Evolutionary conservation across 1,140 invertebrate genomes (phyloP).

Genomic region (Protaetia brevitarsis): DNA sequence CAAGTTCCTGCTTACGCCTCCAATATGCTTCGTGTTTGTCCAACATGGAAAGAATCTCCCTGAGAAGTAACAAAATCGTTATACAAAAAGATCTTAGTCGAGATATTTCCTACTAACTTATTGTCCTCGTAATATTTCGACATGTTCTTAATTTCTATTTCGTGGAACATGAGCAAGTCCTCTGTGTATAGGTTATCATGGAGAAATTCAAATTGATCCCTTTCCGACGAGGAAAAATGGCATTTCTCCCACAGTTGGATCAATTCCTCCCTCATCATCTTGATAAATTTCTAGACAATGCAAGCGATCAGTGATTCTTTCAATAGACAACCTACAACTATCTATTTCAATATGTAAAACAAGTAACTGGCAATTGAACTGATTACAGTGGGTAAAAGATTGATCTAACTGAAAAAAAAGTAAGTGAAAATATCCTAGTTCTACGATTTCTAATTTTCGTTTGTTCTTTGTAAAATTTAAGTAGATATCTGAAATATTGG

Average conservation of each 20-base stretch:
- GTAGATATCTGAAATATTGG: no score
- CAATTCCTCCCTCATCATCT: conserved; percentile 65
- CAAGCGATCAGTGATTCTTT: no score
- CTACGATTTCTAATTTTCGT: no score
- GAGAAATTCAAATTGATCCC: conserved; percentile 60
- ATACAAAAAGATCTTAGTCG: neutral
- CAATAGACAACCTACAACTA: no score
- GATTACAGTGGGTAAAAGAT: no score
- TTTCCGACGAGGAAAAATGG: conserved; percentile 59
- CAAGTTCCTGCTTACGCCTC: neutral
- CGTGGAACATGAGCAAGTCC: conserved; percentile 69
- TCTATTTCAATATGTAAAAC: no score
- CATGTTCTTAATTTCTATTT: conserved; percentile 66
- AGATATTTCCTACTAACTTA: conserved; percentile 50
- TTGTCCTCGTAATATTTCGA: conserved; percentile 64
- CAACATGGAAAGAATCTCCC: neutral
- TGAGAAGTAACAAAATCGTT: neutral
- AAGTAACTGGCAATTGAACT: no score
- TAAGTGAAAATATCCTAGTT: no score
- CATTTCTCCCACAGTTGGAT: conserved; percentile 68
- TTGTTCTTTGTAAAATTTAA: conserved; percentile 22
- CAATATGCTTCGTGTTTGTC: neutral
- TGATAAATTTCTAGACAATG: conserved; percentile 60
- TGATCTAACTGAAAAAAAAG: no score
- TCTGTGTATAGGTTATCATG: conserved; percentile 64